These are phyloP conservation scores for Chauna torquata DNA, from an alignment of 2,113 vertebrate species.

Conservation along the genomic window DNA sequence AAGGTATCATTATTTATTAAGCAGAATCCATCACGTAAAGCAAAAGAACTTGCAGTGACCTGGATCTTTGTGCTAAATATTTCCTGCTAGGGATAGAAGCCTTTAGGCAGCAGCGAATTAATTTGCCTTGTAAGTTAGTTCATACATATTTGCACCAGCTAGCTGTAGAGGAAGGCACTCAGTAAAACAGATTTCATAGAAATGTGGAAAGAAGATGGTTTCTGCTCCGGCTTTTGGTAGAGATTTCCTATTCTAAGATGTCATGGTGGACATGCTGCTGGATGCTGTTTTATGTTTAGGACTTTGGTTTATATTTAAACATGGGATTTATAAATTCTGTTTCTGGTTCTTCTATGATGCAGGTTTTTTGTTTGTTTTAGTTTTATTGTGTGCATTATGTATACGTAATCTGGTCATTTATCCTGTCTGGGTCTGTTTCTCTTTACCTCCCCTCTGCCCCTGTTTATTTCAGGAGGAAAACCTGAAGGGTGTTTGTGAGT, in stretches of 20 bases:
- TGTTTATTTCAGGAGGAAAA: background rate
- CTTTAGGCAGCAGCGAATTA: background rate
- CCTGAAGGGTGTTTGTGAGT: background rate
- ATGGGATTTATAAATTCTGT: background rate
- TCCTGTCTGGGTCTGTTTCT: background rate
- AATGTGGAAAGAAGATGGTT: background rate
- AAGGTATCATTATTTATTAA: background rate
- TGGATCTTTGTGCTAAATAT: background rate
- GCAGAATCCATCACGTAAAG: background rate
- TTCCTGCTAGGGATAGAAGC: background rate
- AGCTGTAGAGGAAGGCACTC: background rate
- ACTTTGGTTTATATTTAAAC: background rate
- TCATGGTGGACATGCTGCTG: background rate
- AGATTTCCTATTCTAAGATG: background rate
- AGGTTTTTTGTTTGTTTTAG: background rate
- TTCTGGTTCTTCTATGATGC: background rate
- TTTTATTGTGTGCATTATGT: background rate
- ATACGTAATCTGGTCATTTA: background rate
- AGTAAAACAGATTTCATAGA: background rate
- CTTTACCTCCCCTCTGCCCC: background rate
- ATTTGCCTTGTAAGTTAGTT: background rate
- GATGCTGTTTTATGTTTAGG: background rate
- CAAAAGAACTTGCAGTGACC: background rate
- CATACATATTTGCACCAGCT: background rate
- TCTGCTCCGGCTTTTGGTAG: background rate